phyloP scores from a whole-genome alignment of 1,140 invertebrate genomes.

The Daktulosphaira vitifoliae region DNA sequence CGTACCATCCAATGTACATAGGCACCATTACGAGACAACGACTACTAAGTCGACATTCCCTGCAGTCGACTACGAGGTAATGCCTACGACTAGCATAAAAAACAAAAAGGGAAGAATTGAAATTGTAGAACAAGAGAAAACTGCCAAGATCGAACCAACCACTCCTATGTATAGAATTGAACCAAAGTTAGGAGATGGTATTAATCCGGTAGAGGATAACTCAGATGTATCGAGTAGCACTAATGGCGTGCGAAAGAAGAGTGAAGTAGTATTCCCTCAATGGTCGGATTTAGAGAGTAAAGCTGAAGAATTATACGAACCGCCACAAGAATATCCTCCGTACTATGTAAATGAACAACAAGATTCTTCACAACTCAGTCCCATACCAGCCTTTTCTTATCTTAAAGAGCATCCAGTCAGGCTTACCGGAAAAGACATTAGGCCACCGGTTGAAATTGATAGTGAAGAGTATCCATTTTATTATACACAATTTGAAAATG shows the following conservation, averaged over 20 bases:
- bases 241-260: slow-evolving; percentile 29
- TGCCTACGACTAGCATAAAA: slow-evolving; percentile 34
- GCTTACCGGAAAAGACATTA: slow-evolving; percentile 8
- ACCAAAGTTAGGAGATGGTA: not conserved
- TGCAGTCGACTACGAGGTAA: slow-evolving; percentile 18
- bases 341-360: slow-evolving; percentile 23
- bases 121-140: slow-evolving; percentile 34
- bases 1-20: not conserved
- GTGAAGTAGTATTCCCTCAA: slow-evolving; percentile 28
- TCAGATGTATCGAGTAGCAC: not conserved
- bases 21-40: slow-evolving; percentile 16
- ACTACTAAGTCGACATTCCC: slow-evolving; percentile 25
- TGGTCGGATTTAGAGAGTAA: slow-evolving; percentile 31
- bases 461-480: slow-evolving; percentile 44
- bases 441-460: slow-evolving; percentile 43
- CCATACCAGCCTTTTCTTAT: slow-evolving; percentile 33
- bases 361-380: not conserved
- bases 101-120: slow-evolving; percentile 36
- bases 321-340: not conserved
- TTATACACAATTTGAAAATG: slow-evolving; percentile 43
- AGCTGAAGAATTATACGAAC: not conserved
- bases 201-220: slow-evolving; percentile 24
- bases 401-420: slow-evolving; percentile 23
- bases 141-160: slow-evolving; percentile 5
- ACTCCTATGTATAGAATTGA: not conserved